phyloP scores from a whole-genome alignment of 2,888 invertebrate species.

The Andricus curvator region DNA sequence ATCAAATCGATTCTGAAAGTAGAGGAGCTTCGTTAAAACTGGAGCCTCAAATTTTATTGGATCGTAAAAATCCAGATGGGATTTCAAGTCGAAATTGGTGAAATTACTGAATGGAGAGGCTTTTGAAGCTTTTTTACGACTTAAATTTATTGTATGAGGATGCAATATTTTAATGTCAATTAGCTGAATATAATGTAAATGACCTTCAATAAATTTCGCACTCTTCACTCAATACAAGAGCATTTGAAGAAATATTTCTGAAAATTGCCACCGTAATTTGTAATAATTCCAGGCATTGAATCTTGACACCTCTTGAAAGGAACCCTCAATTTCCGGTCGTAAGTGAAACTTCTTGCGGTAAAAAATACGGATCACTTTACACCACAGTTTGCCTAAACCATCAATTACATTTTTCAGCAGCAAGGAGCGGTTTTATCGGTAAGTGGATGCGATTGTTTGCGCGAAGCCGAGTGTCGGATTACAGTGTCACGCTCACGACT shows the following conservation, averaged over 20 bases:
- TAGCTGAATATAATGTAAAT: background rate
- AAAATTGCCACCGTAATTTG: background rate
- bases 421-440: background rate
- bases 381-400: background rate
- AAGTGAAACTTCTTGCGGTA: background rate
- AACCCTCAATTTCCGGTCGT: background rate
- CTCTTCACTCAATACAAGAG: background rate
- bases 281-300: background rate
- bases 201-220: background rate
- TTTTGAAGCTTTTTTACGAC: background rate
- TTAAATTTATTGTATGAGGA: background rate
- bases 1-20: constrained; percentile 9
- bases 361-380: constrained; percentile 14
- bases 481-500: background rate
- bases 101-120: background rate
- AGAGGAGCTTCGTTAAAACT: constrained; percentile 7
- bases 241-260: background rate
- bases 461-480: constrained; percentile 12
- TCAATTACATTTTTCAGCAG: background rate
- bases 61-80: constrained; percentile 14
- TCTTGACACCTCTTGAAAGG: background rate
- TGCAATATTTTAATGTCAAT: background rate
- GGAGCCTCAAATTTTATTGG: constrained; percentile 20
- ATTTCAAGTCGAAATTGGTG: background rate
- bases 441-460: constrained; percentile 20